A percentile compares a stretch with the other conserved stretches of the same genome.
phyloP scores from a whole-genome alignment of 2,113 vertebrate genomes.

The Maccullochella peelii region DNA sequence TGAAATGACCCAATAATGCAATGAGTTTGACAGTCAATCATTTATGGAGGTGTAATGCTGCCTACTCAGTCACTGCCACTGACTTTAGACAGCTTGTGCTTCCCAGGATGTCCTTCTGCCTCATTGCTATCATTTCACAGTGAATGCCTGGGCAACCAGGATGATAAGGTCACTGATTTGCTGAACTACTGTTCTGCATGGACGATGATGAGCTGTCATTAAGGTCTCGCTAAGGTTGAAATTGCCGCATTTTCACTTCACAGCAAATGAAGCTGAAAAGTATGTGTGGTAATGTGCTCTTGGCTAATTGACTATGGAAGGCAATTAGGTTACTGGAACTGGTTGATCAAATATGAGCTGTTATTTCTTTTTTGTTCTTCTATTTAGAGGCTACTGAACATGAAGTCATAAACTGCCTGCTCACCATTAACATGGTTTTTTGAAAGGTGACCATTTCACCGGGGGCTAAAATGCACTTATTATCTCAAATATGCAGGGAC shows the following conservation, averaged over 20 bases:
- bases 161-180: conserved; percentile 51
- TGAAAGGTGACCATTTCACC: neutral
- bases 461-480: neutral
- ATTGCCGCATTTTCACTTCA: conserved; percentile 51
- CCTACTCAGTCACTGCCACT: conserved; percentile 9
- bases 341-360: conserved; percentile 51
- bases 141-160: conserved; percentile 43
- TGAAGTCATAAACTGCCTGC: neutral
- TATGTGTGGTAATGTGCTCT: conserved; percentile 51
- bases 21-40: neutral
- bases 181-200: conserved; percentile 55
- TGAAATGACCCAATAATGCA: neutral
- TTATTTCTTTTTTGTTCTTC: neutral
- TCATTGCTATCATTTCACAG: conserved; percentile 44
- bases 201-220: conserved; percentile 57
- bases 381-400: neutral
- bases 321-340: conserved; percentile 51
- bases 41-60: neutral
- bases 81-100: conserved; percentile 12
- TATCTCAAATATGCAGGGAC: too few species aligned
- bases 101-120: conserved; percentile 47
- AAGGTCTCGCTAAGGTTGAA: conserved; percentile 37
- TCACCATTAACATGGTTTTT: neutral
- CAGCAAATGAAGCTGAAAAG: conserved; percentile 63
- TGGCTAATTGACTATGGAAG: conserved; percentile 38